A percentile compares a stretch with the other conserved stretches of the same genome.
Conservation (phyloP, 2,888 invertebrate species). For the Epirrita christyi region DNA sequence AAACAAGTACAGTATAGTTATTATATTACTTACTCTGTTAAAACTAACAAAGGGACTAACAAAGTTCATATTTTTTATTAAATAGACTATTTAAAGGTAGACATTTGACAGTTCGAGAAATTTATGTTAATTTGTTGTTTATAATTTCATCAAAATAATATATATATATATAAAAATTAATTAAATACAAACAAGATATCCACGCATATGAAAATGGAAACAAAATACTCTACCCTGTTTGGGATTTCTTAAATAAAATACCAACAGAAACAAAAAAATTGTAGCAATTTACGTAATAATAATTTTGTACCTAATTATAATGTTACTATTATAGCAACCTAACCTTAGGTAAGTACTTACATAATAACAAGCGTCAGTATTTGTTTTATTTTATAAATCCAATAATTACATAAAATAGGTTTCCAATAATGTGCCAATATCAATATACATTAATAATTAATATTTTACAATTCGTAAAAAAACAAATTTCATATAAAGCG, state of each 20-base stretch:
- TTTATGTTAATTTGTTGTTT: slow-evolving; percentile 2
- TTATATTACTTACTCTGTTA: not conserved
- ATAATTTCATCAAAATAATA: no score
- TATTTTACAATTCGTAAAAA: slow-evolving; percentile 54
- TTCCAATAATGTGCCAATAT: slow-evolving; percentile 31
- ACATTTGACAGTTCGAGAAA: slow-evolving; percentile 45
- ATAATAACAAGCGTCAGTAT: slow-evolving; percentile 9
- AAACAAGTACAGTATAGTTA: not conserved
- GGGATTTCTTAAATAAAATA: no score
- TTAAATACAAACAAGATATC: not conserved
- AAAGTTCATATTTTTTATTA: no score
- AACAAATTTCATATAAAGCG: slow-evolving; percentile 62
- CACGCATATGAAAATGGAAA: not conserved
- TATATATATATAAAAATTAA: no score
- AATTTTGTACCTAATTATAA: slow-evolving; percentile 35
- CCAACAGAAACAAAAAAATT: no score
- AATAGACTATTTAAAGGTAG: slow-evolving; percentile 23
- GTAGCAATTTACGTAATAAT: not conserved
- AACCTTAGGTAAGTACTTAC: no score
- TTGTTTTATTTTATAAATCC: slow-evolving; percentile 21
- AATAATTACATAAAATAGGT: slow-evolving; percentile 5
- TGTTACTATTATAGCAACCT: slow-evolving; percentile 4
- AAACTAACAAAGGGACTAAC: no score
- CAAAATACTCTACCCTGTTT: no score
- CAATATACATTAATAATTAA: slow-evolving; percentile 35